These are phyloP conservation scores for Leuciscus idus DNA, from an alignment of 2,113 vertebrate species.

Conservation along the genomic window DNA sequence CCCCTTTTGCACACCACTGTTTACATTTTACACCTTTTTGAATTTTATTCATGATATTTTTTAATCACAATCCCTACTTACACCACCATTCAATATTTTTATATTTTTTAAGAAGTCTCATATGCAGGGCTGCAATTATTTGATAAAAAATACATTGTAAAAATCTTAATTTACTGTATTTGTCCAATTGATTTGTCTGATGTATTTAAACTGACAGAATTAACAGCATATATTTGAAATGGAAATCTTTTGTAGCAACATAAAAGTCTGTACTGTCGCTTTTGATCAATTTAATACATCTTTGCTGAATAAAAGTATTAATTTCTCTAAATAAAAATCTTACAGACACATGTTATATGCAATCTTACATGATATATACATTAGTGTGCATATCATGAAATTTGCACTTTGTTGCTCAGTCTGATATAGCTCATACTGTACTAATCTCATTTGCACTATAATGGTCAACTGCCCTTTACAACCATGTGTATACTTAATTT, in stretches of 20 bases:
- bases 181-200: too few relatives aligned
- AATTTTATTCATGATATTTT: not conserved
- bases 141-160: not conserved
- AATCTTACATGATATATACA: too few relatives aligned
- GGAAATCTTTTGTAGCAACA: not conserved
- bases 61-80: not conserved
- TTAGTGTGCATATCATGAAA: not conserved
- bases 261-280: not conserved
- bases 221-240: not conserved
- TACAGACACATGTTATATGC: not conserved
- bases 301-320: not conserved
- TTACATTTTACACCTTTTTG: not conserved
- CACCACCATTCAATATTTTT: not conserved
- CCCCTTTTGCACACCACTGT: not conserved
- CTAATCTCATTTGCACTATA: not conserved
- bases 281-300: not conserved
- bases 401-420: not conserved
- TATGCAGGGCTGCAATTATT: not conserved
- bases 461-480: not conserved
- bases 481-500: not conserved
- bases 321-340: not conserved
- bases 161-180: too few relatives aligned
- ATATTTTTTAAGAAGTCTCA: not conserved
- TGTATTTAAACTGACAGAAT: too few relatives aligned
- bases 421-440: not conserved